A percentile compares a stretch with the other conserved stretches of the same genome.
Evolutionary conservation across 2,797 vertebrate genomes (phyloP).

Genomic region (Avahi laniger): DNA sequence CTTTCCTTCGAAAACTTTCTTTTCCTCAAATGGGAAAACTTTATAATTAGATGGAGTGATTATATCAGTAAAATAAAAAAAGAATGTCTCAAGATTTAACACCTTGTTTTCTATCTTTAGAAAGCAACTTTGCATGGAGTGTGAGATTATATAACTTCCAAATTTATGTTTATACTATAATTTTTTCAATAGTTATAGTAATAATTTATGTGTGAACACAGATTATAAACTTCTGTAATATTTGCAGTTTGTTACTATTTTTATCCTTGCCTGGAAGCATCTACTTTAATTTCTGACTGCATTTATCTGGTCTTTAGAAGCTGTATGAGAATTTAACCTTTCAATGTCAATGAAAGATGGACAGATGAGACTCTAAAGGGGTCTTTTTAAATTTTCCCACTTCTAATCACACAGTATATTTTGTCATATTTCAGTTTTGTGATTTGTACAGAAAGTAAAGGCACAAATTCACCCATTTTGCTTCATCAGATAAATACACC

Average conservation of each 20-base stretch:
- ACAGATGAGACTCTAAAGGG: background rate
- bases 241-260: background rate
- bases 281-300: conserved; percentile 21
- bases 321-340: background rate
- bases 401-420: background rate
- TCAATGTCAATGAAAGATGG: background rate
- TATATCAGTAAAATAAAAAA: conserved; percentile 27
- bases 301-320: background rate
- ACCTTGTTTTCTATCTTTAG: background rate
- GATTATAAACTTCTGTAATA: background rate
- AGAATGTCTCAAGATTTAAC: conserved; percentile 33
- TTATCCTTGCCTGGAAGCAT: background rate
- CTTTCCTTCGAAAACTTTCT: conserved; percentile 15
- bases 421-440: background rate
- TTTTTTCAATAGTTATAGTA: conserved; percentile 32
- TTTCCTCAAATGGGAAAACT: background rate
- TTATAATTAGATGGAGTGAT: conserved; percentile 21
- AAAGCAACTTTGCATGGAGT: background rate
- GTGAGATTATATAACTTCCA: background rate
- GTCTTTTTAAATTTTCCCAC: background rate
- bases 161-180: background rate
- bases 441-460: background rate
- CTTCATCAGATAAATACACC: background rate
- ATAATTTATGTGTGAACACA: conserved; percentile 26
- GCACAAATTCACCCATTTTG: background rate